A percentile compares a stretch with the other conserved stretches of the same genome.
phyloP scores from a whole-genome alignment of 2,113 vertebrate genomes.

The Carlito syrichta region DNA sequence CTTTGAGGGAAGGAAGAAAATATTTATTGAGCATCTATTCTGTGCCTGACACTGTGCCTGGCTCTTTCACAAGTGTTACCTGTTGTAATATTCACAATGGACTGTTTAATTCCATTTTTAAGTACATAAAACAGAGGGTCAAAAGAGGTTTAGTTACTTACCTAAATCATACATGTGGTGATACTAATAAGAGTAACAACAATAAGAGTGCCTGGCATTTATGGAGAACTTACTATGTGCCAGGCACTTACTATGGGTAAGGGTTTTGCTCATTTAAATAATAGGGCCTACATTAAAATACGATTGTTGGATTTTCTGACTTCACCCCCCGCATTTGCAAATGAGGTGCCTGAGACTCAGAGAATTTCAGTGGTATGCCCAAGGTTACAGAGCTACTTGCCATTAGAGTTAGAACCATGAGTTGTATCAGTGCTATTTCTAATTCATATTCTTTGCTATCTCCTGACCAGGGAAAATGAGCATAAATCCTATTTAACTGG shows the following conservation, averaged over 20 bases:
- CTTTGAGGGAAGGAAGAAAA: not conserved
- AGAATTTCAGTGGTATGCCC: not conserved
- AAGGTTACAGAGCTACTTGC: not conserved
- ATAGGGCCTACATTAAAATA: not conserved
- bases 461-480: not conserved
- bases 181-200: not conserved
- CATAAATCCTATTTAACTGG: not conserved
- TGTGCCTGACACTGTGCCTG: not conserved
- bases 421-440: not conserved
- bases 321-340: not conserved
- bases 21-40: not conserved
- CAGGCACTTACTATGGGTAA: not conserved
- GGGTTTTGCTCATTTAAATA: not conserved
- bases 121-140: not conserved
- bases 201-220: not conserved
- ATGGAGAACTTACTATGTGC: not conserved
- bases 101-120: not conserved
- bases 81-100: not conserved
- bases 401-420: not conserved
- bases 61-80: not conserved
- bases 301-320: not conserved
- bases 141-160: not conserved
- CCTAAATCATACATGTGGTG: not conserved
- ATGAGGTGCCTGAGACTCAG: not conserved
- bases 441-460: not conserved